Conservation (phyloP, 2,797 vertebrate species). For the Gouania willdenowi region DNA sequence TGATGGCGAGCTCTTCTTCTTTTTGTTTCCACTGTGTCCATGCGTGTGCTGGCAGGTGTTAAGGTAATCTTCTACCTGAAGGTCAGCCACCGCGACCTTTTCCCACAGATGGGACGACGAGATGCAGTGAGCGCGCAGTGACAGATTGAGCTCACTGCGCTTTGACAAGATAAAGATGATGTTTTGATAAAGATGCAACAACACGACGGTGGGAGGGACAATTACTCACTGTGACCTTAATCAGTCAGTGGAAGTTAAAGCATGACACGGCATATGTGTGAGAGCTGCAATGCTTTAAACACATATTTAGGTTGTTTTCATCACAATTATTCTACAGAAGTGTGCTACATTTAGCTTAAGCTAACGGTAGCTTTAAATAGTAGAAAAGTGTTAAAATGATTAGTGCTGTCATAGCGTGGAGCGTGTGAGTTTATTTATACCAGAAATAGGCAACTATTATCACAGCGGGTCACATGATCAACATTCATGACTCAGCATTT, state of each 20-base stretch:
- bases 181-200: constrained; percentile 4
- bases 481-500: too few relatives aligned
- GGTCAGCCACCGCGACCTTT: constrained; percentile 1
- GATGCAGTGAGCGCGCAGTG: background rate
- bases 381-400: too few relatives aligned
- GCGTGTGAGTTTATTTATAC: too few relatives aligned
- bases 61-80: constrained; percentile 9
- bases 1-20: background rate
- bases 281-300: too few relatives aligned
- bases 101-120: constrained; percentile 2
- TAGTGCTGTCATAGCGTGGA: too few relatives aligned
- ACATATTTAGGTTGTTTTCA: too few relatives aligned
- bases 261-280: too few relatives aligned
- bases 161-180: background rate
- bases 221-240: constrained; percentile 12
- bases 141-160: constrained; percentile 7
- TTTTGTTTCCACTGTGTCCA: background rate
- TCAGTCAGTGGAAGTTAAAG: constrained; percentile 1
- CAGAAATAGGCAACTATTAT: too few relatives aligned
- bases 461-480: too few relatives aligned
- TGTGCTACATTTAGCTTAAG: too few relatives aligned
- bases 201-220: background rate
- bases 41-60: background rate
- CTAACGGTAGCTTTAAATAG: too few relatives aligned
- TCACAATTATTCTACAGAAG: too few relatives aligned